These are phyloP conservation scores for Eumeta japonica DNA, from an alignment of 1,140 invertebrate species.

Conservation along the genomic window DNA sequence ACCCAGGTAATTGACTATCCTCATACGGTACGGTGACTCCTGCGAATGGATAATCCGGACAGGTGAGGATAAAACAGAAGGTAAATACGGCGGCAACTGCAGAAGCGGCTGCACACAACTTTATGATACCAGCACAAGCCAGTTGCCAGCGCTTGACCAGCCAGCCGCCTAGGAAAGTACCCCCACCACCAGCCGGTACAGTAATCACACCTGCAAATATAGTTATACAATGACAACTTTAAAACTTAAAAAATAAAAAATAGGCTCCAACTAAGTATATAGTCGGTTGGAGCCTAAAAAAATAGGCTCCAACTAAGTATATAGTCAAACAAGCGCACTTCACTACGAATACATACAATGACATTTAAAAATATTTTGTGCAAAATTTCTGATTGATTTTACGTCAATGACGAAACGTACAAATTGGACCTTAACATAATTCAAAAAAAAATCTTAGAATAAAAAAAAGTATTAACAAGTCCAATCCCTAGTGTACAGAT, in stretches of 20 bases:
- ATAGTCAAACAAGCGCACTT: too few species aligned
- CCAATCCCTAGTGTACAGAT: too few species aligned
- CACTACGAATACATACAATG: too few species aligned
- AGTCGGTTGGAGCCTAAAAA: too few species aligned
- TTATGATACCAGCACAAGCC: slow-evolving; percentile 73
- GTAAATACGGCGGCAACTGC: slow-evolving; percentile 61
- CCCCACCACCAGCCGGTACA: slow-evolving; percentile 73
- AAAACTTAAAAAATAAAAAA: not conserved
- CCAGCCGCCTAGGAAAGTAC: slow-evolving; percentile 79
- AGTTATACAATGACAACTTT: slow-evolving; percentile 6
- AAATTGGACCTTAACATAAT: too few species aligned
- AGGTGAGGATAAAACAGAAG: slow-evolving; percentile 70
- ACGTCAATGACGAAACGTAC: too few species aligned
- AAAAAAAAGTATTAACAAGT: too few species aligned
- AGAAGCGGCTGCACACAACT: slow-evolving; percentile 67
- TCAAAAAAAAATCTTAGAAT: too few species aligned
- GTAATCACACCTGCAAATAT: slow-evolving; percentile 64
- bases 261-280: too few species aligned
- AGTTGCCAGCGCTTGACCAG: slow-evolving; percentile 73
- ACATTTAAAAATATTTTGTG: too few species aligned
- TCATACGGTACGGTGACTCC: slow-evolving; percentile 68
- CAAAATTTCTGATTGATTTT: too few species aligned
- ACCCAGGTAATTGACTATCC: slow-evolving; percentile 43
- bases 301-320: too few species aligned
- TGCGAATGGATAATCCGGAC: slow-evolving; percentile 71